These are phyloP conservation scores for Sebastiscus albofasciatus DNA, from an alignment of 2,797 vertebrate species.

Conservation along the genomic window DNA sequence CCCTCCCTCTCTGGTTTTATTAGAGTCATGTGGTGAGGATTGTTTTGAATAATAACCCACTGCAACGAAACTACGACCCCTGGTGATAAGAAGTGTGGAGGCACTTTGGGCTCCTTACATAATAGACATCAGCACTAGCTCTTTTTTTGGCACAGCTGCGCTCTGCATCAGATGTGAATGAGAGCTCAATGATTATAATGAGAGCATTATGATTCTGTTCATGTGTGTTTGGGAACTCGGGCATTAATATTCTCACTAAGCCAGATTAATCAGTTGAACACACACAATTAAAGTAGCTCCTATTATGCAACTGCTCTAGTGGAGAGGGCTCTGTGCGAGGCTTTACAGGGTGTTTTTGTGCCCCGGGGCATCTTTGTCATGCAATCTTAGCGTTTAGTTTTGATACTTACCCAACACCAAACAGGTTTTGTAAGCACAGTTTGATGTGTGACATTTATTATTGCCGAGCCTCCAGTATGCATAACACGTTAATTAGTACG, in stretches of 20 bases:
- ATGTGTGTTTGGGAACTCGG: constrained; percentile 43
- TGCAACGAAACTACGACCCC: constrained; percentile 60
- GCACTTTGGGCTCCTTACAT: constrained; percentile 46
- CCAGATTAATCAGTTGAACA: constrained; percentile 53
- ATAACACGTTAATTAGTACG: constrained; percentile 10
- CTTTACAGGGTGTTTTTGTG: constrained; percentile 20
- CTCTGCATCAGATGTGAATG: constrained; percentile 47
- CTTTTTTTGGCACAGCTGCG: constrained; percentile 43
- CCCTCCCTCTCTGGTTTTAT: constrained; percentile 33
- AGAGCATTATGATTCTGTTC: constrained; percentile 62
- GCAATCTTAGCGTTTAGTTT: not conserved
- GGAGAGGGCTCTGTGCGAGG: not conserved
- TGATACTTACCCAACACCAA: not conserved
- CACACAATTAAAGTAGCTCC: constrained; percentile 43
- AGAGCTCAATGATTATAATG: constrained; percentile 51
- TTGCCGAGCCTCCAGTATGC: not conserved
- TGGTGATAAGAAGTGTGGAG: constrained; percentile 30
- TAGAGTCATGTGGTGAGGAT: constrained; percentile 52
- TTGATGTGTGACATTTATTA: not conserved
- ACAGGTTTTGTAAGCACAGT: not conserved
- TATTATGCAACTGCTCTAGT: constrained; percentile 53
- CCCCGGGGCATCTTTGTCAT: not conserved
- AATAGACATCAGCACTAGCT: constrained; percentile 11
- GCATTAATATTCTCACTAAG: constrained; percentile 60
- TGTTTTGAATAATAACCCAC: constrained; percentile 38